Evolutionary conservation across 2,888 invertebrate species (phyloP).

Genomic region (Aleiodes testaceus): DNA sequence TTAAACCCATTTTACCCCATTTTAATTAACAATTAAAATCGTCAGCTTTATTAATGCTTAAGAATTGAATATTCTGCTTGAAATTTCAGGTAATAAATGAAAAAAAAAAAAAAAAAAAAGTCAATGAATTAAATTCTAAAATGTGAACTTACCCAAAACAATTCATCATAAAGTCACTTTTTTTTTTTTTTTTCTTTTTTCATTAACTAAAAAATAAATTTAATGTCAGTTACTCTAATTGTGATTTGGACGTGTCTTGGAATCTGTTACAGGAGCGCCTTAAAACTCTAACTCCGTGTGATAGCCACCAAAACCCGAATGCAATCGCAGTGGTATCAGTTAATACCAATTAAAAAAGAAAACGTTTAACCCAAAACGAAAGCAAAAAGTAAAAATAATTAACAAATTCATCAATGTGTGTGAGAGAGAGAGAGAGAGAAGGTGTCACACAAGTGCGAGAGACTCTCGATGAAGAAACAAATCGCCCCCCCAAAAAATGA

Average conservation of each 20-base stretch:
- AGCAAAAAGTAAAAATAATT: neutral
- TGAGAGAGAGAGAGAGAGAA: no score
- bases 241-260: constrained; percentile 53
- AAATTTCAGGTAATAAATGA: constrained; percentile 36
- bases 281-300: constrained; percentile 67
- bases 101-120: neutral
- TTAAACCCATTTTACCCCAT: no score
- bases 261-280: constrained; percentile 69
- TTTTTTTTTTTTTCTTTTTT: constrained; percentile 9
- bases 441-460: constrained; percentile 51
- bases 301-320: constrained; percentile 65
- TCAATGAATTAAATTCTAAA: constrained; percentile 7
- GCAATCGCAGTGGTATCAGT: constrained; percentile 62
- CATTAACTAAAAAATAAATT: constrained; percentile 15
- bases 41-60: no score
- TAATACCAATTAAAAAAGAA: constrained; percentile 58
- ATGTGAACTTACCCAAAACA: constrained; percentile 24
- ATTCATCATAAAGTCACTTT: neutral
- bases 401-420: constrained; percentile 53
- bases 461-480: constrained; percentile 54
- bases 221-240: constrained; percentile 40
- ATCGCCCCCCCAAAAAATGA: neutral
- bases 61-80: constrained; percentile 21
- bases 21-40: no score
- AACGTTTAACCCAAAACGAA: constrained; percentile 50